Evolutionary conservation across 2,888 invertebrate species (phyloP).

Genomic region (Tipula lateralis): DNA sequence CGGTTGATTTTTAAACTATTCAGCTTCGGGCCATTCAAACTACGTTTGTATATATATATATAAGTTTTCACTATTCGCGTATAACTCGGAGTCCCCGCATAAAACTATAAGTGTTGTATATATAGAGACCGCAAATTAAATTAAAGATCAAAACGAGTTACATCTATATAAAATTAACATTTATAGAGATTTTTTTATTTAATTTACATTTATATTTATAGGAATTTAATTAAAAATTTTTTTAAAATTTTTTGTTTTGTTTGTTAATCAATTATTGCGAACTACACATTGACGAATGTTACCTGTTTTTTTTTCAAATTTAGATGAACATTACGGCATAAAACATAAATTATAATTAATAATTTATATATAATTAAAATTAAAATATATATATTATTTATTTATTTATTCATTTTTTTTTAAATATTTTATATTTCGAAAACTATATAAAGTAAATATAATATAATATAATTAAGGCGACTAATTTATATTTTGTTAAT

Average conservation of each 20-base stretch:
- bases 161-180: neutral
- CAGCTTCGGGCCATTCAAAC: neutral
- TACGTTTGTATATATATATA: no score
- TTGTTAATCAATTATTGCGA: slow-evolving; percentile 35
- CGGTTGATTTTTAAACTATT: neutral
- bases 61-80: neutral
- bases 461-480: slow-evolving; percentile 25
- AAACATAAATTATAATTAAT: slow-evolving; percentile 2
- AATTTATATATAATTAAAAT: neutral
- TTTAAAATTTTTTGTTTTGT: slow-evolving; percentile 25
- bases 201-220: slow-evolving; percentile 28
- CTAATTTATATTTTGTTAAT: slow-evolving; percentile 16
- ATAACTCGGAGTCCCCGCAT: neutral
- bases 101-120: neutral
- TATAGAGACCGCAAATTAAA: neutral
- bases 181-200: neutral
- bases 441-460: slow-evolving; percentile 14
- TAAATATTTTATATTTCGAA: neutral
- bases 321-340: slow-evolving; percentile 27
- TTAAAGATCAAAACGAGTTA: neutral
- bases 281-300: slow-evolving; percentile 37
- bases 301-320: neutral
- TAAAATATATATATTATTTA: neutral
- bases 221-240: neutral
- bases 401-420: neutral